Percentiles rank a stretch among this genome's conserved stretches.
Conservation (phyloP, 2,797 vertebrate species). For the Smutsia temminckii region DNA sequence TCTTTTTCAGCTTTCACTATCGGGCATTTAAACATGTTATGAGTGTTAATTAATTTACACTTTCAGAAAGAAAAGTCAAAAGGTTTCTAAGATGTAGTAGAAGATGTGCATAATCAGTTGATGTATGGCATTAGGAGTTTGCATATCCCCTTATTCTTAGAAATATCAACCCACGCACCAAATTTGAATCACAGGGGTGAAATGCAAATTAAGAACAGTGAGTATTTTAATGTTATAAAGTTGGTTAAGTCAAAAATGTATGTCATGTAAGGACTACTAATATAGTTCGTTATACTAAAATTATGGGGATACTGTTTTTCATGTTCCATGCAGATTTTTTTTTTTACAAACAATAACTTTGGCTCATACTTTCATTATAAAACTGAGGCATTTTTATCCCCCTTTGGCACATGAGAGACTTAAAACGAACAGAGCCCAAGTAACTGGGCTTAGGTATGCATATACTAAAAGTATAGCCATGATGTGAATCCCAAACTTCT, state of each 20-base stretch:
- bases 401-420: neutral
- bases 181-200: neutral
- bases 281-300: neutral
- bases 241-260: neutral
- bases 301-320: neutral
- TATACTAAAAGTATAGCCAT: neutral
- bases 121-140: neutral
- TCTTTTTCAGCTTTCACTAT: constrained; percentile 28
- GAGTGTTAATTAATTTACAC: constrained; percentile 49
- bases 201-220: neutral
- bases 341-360: neutral
- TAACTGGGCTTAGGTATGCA: neutral
- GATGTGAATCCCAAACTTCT: neutral
- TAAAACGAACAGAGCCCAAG: neutral
- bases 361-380: neutral
- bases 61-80: constrained; percentile 38
- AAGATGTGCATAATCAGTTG: neutral
- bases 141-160: neutral
- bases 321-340: fast-evolving
- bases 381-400: neutral
- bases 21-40: constrained; percentile 38
- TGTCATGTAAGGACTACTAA: neutral
- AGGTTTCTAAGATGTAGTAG: neutral
- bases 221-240: neutral
- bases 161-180: neutral